Evolutionary conservation across 2,113 vertebrate species (phyloP), one percentile per base, ranked within the genome.

Genomic region (Phrynocephalus versicolor): DNA sequence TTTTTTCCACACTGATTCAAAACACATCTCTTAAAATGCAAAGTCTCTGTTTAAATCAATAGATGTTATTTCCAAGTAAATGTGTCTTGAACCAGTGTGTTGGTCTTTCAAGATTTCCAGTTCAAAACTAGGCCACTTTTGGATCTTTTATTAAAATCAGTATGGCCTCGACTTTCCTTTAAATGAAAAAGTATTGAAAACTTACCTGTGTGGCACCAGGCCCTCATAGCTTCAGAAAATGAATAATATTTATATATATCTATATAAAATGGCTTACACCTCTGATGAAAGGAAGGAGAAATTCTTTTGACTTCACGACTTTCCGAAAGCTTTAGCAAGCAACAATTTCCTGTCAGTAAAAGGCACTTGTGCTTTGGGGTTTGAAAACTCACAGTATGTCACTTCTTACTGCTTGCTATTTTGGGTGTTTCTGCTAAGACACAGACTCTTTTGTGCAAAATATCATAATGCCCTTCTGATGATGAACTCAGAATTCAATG

Each of bases 381-480:
- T 93, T 92, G 94, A 92, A 93, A 93, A 88, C 87, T 93, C 89
- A 87, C 91, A 94, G 90, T 92, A 87, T 93, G 94, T 94, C 93
- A 85, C 87, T 94, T 94, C 94, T 92, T 74, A 87, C 85, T 95
- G 93, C 75, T 5, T 83, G 93, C 94, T 97, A 97, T 95, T 96
- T 96, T 94, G 92, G 91, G 95, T 94, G 91, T 94, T 95, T 95
- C 92, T 95, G 89, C 92, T 92, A 90, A 94, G 96, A 99, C 98
- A 99, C 96, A 96, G 96, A 93, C 91, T 90, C 96, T 97, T 98
- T 99, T 99, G 98, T 99, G 95, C 84, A 86, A 90, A 93, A 91
- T 94, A 94, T 94, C 94, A 96, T 97, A 95, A 96, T 89, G 96
- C 91, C 92, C 87, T 92, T 94, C 95, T 94, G 94, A 95, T 93